A percentile compares a stretch with the other conserved stretches of the same genome.
Evolutionary conservation across 2,113 vertebrate species (phyloP).

Genomic region (Hyperopisus bebe): DNA sequence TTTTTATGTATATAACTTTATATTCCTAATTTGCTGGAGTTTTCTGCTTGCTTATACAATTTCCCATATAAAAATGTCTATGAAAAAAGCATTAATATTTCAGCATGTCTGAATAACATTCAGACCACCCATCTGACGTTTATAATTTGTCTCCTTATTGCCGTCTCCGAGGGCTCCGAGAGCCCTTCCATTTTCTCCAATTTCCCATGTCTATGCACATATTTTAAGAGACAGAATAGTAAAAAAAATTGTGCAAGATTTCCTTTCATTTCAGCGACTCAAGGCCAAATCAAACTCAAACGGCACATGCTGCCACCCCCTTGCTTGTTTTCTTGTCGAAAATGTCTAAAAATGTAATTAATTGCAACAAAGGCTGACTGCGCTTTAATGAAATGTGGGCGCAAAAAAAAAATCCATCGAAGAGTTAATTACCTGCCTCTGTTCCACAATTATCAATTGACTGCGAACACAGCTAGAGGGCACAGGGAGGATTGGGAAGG

Average conservation of each 20-base stretch:
- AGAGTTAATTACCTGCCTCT: constrained; percentile 14
- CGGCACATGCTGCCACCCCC: background rate
- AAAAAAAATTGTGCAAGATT: too few relatives aligned
- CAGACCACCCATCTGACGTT: constrained; percentile 28
- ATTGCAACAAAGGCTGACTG: constrained; percentile 6
- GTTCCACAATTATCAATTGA: constrained; percentile 12
- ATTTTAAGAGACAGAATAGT: background rate
- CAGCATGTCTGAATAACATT: background rate
- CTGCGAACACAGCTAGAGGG: background rate
- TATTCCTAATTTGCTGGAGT: background rate
- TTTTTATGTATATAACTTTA: background rate
- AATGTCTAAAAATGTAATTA: constrained; percentile 9
- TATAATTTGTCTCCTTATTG: constrained; percentile 9
- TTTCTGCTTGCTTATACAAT: constrained; percentile 8
- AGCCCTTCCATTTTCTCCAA: constrained; percentile 8
- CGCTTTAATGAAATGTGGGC: background rate
- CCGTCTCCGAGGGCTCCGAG: background rate
- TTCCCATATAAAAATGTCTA: background rate
- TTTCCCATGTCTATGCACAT: constrained; percentile 16
- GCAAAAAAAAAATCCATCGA: background rate
- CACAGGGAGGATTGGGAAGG: background rate
- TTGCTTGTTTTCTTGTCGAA: background rate
- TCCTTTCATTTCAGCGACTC: background rate
- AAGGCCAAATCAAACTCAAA: background rate
- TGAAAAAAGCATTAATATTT: constrained; percentile 14